Evolutionary conservation across 1,140 invertebrate species (phyloP).

Genomic region (Neodiprion virginianus): DNA sequence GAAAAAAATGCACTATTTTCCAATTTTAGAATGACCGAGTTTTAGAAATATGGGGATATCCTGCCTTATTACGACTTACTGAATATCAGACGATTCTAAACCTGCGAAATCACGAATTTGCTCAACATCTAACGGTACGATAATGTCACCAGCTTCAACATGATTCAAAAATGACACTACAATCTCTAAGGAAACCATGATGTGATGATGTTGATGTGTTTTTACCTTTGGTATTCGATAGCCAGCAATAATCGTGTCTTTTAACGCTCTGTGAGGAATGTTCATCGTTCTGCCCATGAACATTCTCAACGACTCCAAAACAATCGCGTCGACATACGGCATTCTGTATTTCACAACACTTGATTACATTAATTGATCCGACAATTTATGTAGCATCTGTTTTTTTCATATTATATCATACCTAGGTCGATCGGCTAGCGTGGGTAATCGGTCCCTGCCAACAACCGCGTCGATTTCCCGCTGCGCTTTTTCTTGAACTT

Average conservation of each 20-base stretch:
- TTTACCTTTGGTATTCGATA: slow-evolving; percentile 79
- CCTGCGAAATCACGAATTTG: no score
- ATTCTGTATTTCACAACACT: slow-evolving; percentile 63
- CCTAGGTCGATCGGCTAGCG: slow-evolving; percentile 73
- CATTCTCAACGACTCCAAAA: slow-evolving; percentile 78
- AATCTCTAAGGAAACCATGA: no score
- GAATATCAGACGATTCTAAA: no score
- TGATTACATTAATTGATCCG: neutral
- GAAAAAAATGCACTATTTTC: no score
- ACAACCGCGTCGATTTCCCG: slow-evolving; percentile 81
- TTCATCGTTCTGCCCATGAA: slow-evolving; percentile 81
- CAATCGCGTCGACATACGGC: slow-evolving; percentile 81
- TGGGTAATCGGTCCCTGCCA: slow-evolving; percentile 71
- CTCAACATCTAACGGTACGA: no score
- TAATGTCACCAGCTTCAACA: no score
- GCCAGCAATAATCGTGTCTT: slow-evolving; percentile 73
- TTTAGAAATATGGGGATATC: no score
- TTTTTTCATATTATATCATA: slow-evolving; percentile 51
- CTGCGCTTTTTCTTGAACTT: slow-evolving; percentile 80
- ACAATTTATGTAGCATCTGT: neutral
- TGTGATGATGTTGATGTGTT: neutral
- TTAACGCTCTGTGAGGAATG: slow-evolving; percentile 78
- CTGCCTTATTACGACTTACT: no score
- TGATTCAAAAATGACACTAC: neutral
- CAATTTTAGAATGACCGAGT: no score